Base-by-base conservation (phyloP, 2,797 vertebrate species). In the Calcarius lapponicus region DNA sequence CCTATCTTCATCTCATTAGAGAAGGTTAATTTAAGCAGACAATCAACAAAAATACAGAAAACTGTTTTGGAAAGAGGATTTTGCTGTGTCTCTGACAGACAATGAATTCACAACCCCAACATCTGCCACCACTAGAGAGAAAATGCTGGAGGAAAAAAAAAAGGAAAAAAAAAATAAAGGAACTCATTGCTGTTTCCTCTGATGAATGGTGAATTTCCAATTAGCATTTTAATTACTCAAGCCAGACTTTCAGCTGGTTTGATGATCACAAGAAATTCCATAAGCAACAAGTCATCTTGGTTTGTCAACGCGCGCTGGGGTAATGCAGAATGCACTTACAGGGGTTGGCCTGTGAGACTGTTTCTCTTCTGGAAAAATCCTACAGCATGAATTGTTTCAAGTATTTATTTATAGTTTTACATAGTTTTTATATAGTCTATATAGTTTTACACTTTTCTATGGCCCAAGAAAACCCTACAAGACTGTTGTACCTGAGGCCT, bases 171-270 rank as follows among this genome's bases (percentile, higher is more conserved):
- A 36, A 84, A 90, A 71, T 61, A 94, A 94, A 91, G 47, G 61
- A 95, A 96, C 76, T 97, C 93, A 82, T 76, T 95, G 96, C 26
- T 45, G 64, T 96, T 97, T 97, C 32, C 83, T 96, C 92, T 97
- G 97, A 97, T 97, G 96, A 98, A 97, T 91, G 86, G 91, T 94
- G 92, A 96, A 97, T 96, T 97, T 97, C 88, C 93, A 97, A 98
- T 98, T 98, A 98, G 95, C 95, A 96, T 97, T 98, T 98, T 97
- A 97, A 97, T 98, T 97, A 97, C 96, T 97, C 92, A 95, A 97
- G 79, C 90, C 92, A 97, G 95, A 76, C 87, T 95, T 93, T 97
- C 85, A 97, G 86, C 89, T 96, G 94, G 88, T 95, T 97, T 95
- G 86, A 90, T 92, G 74, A 96, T 96, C 93, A 94, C 57, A 96